Evolutionary conservation across 1,140 invertebrate genomes (phyloP).

Genomic region (Macrosteles quadrilineatus): DNA sequence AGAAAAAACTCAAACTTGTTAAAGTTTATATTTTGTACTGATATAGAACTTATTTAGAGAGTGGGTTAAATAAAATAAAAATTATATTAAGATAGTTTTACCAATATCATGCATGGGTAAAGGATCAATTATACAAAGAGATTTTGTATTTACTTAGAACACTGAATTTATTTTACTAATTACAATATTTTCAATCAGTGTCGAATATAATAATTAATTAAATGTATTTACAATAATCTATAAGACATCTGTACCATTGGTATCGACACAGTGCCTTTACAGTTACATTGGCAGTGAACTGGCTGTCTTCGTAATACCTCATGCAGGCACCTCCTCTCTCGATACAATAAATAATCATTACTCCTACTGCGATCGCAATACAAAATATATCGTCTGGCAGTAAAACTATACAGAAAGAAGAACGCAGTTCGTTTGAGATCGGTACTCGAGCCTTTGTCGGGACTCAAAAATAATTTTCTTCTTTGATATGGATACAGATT

Average conservation of each 20-base stretch:
- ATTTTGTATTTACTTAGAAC: constrained; percentile 13
- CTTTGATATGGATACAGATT: constrained; percentile 20
- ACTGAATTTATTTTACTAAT: constrained; percentile 29
- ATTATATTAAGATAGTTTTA: too few species aligned
- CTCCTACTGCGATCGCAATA: background rate
- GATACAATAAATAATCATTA: background rate
- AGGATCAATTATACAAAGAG: too few species aligned
- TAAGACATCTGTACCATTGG: background rate
- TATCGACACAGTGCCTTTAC: background rate
- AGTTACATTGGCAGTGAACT: background rate
- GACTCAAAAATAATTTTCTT: background rate
- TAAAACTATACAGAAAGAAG: background rate
- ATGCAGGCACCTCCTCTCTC: background rate
- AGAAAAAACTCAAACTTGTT: too few species aligned
- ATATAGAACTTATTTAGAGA: too few species aligned
- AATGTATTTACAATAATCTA: constrained; percentile 3
- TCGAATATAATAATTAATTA: constrained; percentile 5
- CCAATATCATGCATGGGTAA: too few species aligned
- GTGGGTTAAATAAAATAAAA: too few species aligned
- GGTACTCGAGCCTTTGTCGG: background rate
- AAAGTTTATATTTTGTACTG: too few species aligned
- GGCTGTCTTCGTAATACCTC: constrained; percentile 1
- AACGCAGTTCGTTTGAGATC: constrained; percentile 1
- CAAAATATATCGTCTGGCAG: background rate
- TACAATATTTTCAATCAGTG: constrained; percentile 28